These are phyloP conservation scores for Eumeta japonica DNA, from an alignment of 1,140 invertebrate genomes.

Conservation along the genomic window DNA sequence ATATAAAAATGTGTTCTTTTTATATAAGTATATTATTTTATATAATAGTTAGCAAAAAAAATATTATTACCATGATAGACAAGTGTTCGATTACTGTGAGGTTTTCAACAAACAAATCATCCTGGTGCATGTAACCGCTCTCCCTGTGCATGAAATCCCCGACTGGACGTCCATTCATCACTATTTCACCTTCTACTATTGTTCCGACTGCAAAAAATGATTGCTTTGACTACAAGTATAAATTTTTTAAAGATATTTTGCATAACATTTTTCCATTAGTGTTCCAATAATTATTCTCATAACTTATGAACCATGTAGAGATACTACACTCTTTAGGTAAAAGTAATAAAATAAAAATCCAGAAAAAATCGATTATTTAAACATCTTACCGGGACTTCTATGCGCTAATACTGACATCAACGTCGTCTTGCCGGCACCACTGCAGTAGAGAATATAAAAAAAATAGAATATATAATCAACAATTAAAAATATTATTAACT, in stretches of 20 bases:
- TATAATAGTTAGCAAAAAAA: no score
- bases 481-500: no score
- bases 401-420: slow-evolving; percentile 86
- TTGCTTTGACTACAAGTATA: background rate
- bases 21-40: background rate
- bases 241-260: background rate
- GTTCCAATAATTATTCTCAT: no score
- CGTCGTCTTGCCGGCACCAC: slow-evolving; percentile 94
- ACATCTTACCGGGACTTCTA: slow-evolving; percentile 68
- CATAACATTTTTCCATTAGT: no score
- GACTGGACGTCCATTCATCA: slow-evolving; percentile 68
- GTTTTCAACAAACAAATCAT: slow-evolving; percentile 84
- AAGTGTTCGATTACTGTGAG: slow-evolving; percentile 89
- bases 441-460: slow-evolving; percentile 51
- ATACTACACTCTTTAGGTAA: no score
- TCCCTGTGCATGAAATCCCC: slow-evolving; percentile 74
- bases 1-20: no score
- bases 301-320: no score
- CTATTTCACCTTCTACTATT: slow-evolving; percentile 72
- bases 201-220: slow-evolving; percentile 57
- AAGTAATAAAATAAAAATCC: no score
- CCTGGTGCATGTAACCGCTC: slow-evolving; percentile 93
- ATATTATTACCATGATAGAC: slow-evolving; percentile 75
- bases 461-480: no score
- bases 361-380: no score